Base-by-base conservation (phyloP, 2,113 vertebrate genomes). In the Tachysurus fulvidraco region DNA sequence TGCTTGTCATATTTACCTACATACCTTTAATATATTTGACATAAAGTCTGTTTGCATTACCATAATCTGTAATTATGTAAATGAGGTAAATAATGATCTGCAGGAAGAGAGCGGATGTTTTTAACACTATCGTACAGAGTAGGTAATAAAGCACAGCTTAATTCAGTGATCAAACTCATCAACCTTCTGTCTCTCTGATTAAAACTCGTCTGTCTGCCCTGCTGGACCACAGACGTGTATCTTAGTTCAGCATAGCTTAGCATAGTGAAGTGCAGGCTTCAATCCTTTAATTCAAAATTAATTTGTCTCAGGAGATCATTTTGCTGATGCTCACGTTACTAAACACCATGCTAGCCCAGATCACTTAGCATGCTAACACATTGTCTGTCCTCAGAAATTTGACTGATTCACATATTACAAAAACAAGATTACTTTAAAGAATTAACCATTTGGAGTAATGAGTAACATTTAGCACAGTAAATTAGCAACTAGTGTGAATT, bases 91-190 rank as follows among this genome's bases (percentile, higher is more conserved):
- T 54, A 55, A 52, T 55, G 14, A 0, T 6, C 76, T 55, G 76
- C 17, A 25, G 10, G n/a, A 79, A n/a, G 14, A 17, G 50, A 30
- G 25, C 25, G 28, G 17, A 59, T 80, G 78, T 80, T 36, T 79
- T 25, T n/a, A 83, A 59, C 19, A 17, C 28, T 19, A 50, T 73
- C 17, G 2, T 69, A 44, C n/a, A 65, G 86, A 86, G 86, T 30
- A 30, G n/a, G 23, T 14, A 73, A 59, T 69, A 67, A 74, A 87
- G 25, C 21, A 23, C 57, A 55, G 30, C 76, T 84, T 12, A 78
- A 81, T 88, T 91, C 84, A 84, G 83, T 85, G 64, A 88, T 89
- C 89, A 86, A 87, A 88, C 59, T 85, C 14, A 86, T 81, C 9
- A 83, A 36, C 73, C 86, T 65, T 54, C 64, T 64, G 81, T 64